phyloP scores from a whole-genome alignment of 2,113 vertebrate genomes.

The Nothoprocta perdicaria region DNA sequence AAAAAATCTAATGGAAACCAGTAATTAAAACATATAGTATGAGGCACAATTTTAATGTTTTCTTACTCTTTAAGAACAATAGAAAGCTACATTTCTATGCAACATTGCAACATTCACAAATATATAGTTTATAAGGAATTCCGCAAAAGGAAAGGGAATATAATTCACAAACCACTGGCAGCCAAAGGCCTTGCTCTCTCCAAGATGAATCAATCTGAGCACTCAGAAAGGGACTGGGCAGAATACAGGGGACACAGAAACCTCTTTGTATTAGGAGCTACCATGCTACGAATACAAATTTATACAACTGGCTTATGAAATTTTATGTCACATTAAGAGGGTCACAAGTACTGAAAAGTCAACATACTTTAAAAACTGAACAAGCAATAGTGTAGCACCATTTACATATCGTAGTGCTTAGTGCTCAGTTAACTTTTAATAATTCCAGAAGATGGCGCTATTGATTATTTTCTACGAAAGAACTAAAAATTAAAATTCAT shows the following conservation, averaged over 20 bases:
- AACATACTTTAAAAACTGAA: neutral
- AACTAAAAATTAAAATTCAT: slow-evolving; percentile 27
- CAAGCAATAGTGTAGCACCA: neutral
- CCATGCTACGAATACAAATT: neutral
- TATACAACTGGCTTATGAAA: neutral
- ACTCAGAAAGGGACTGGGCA: neutral
- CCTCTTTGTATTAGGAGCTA: neutral
- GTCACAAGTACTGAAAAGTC: neutral
- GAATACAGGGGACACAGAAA: neutral
- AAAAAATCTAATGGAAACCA: slow-evolving; percentile 79
- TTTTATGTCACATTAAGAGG: slow-evolving; percentile 9
- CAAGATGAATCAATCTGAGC: neutral
- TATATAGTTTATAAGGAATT: neutral
- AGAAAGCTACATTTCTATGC: slow-evolving; percentile 55
- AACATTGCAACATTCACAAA: slow-evolving; percentile 48
- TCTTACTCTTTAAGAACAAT: slow-evolving; percentile 36
- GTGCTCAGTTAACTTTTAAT: neutral
- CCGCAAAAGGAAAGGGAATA: neutral
- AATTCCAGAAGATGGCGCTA: slow-evolving; percentile 78
- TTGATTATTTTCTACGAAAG: slow-evolving; percentile 69
- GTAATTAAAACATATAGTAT: slow-evolving; percentile 73
- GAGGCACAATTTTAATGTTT: slow-evolving; percentile 56
- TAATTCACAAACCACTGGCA: neutral
- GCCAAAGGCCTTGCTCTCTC: neutral
- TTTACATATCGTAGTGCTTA: neutral